phyloP scores from a whole-genome alignment of 1,140 invertebrate species.

The Zaprionus davidi region DNA sequence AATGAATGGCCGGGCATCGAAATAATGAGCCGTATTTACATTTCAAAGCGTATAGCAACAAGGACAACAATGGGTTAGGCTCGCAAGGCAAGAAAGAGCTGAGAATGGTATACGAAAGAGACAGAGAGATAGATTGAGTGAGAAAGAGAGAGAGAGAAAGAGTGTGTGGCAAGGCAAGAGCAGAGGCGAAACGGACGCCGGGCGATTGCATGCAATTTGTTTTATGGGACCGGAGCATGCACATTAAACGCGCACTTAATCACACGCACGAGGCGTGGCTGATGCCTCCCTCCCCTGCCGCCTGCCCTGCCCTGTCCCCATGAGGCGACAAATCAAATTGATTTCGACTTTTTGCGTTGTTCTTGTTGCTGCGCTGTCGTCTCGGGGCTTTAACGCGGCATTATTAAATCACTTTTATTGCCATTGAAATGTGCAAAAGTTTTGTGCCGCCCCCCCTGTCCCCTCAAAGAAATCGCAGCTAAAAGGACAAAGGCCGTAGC shows the following conservation, averaged over 20 bases:
- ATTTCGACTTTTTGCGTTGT: slow-evolving; percentile 55
- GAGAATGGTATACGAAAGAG: not conserved
- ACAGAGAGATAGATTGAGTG: too few species aligned
- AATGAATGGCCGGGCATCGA: slow-evolving; percentile 76
- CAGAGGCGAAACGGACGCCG: slow-evolving; percentile 17
- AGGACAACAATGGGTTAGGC: slow-evolving; percentile 11
- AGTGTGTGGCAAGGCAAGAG: not conserved
- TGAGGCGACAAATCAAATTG: slow-evolving; percentile 79
- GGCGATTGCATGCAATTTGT: slow-evolving; percentile 78
- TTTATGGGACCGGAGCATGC: slow-evolving; percentile 72
- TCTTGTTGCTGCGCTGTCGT: slow-evolving; percentile 40
- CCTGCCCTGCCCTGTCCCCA: not conserved
- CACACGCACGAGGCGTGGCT: slow-evolving; percentile 71
- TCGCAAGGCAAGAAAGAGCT: slow-evolving; percentile 22
- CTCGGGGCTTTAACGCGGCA: slow-evolving; percentile 57
- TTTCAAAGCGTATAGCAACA: slow-evolving; percentile 67
- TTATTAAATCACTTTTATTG: slow-evolving; percentile 83
- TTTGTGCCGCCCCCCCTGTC: slow-evolving; percentile 27
- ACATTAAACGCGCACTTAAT: slow-evolving; percentile 80
- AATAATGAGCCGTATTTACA: slow-evolving; percentile 83
- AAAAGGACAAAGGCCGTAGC: slow-evolving; percentile 4
- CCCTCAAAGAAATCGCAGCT: not conserved
- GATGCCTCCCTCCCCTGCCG: not conserved
- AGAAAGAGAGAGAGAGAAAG: not conserved
- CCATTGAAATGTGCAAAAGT: slow-evolving; percentile 79